Evolutionary conservation across 2,797 vertebrate species (phyloP).

Genomic region (Pipistrellus pipistrellus): DNA sequence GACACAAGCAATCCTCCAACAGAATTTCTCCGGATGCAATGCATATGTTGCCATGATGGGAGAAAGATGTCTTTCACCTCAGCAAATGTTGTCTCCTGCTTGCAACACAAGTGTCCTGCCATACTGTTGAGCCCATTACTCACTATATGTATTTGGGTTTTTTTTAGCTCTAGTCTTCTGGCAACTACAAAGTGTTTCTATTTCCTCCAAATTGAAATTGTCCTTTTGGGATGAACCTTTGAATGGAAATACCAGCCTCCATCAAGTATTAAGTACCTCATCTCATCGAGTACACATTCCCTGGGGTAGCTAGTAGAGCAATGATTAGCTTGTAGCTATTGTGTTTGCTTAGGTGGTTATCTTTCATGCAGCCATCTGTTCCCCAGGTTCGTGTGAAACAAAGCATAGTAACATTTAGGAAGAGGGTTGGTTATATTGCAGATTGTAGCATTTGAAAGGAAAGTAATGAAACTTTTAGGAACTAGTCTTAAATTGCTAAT

Average conservation of each 20-base stretch:
- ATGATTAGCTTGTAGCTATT: not conserved
- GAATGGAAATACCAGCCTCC: not conserved
- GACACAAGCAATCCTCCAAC: not conserved
- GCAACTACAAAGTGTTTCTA: not conserved
- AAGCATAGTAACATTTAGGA: not conserved
- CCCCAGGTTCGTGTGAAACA: not conserved
- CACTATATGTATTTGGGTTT: not conserved
- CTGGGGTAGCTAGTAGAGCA: no score
- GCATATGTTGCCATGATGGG: fast-evolving
- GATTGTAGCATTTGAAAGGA: not conserved
- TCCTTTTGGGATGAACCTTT: not conserved
- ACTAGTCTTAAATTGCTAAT: not conserved
- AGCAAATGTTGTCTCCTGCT: not conserved
- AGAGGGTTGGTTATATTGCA: not conserved
- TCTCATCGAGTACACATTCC: not conserved
- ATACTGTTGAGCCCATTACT: not conserved
- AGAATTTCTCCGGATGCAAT: fast-evolving
- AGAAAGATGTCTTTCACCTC: not conserved
- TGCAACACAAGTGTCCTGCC: not conserved
- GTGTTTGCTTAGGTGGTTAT: not conserved
- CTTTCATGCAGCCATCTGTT: not conserved
- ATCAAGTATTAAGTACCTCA: not conserved
- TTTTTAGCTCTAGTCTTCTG: not conserved
- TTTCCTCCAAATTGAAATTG: not conserved
- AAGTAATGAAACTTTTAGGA: not conserved